Conservation (phyloP, 2,113 vertebrate species). For the Nothocercus nigrocapillus region DNA sequence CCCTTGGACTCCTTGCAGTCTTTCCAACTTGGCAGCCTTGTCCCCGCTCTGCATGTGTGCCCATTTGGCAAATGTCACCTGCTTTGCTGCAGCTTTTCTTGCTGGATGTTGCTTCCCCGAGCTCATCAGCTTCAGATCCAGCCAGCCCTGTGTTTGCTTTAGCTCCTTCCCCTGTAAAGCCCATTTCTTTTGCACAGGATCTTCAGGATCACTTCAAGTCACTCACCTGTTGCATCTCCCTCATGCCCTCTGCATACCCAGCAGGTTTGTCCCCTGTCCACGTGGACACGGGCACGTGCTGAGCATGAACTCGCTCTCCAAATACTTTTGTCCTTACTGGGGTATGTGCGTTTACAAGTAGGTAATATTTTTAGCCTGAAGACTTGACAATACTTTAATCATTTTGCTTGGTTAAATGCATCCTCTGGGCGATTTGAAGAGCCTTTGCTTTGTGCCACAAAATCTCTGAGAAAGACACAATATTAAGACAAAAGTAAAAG, state of each 20-base stretch:
- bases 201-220: background rate
- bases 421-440: background rate
- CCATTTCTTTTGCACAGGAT: background rate
- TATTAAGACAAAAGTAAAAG: background rate
- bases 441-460: background rate
- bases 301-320: fast-evolving
- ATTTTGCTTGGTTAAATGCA: background rate
- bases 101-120: background rate
- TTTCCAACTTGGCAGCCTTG: background rate
- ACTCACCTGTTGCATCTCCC: background rate
- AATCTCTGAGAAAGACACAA: background rate
- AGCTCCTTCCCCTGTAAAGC: background rate
- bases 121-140: background rate
- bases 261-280: background rate
- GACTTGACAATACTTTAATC: background rate
- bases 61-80: background rate
- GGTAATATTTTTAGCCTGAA: conserved; percentile 20
- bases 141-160: background rate
- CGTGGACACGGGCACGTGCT: fast-evolving
- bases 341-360: background rate
- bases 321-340: background rate
- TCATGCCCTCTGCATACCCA: background rate
- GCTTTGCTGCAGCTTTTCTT: background rate
- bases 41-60: background rate
- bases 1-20: background rate